Evolutionary conservation across 2,888 invertebrate species (phyloP), one percentile per base, ranked within the genome.

Genomic region (Thymelicus acteon): DNA sequence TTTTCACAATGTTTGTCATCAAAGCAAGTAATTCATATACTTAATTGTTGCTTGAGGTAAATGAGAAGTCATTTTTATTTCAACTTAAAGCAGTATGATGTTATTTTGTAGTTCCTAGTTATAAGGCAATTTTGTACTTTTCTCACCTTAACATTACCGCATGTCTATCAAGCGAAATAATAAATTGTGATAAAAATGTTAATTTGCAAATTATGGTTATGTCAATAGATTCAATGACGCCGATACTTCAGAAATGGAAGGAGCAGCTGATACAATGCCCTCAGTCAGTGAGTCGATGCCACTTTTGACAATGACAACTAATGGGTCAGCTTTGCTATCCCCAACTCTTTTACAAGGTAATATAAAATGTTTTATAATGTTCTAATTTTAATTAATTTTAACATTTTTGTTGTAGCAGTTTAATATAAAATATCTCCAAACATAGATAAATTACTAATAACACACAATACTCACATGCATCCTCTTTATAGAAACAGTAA

Each of bases 211-310:
- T 24, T 24, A 10, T 60, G 39, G n/a, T 24, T 44, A 47, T 62
- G 12, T 63, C 12, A 58, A 75, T 72, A 94, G 94, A 75, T 91
- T 91, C 74, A 88, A 87, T 19, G 92, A 91, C 67, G 92, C 94
- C 0, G 94, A 94, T 73, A 94, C 94, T 0, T 94, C 94, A 0
- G 92, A 93, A 76, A 88, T 92, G 86, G 93, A 90, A 61, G 91
- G 90, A 19, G 89, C 84, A 0, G 90, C 92, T 0, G 90, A 92
- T 76, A 86, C 92, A 0, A 88, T 89, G 89, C 92, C 93, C 0
- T 82, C 87, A 0, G 90, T 89, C 37, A 92, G 91, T 76, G 93
- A 93, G 75, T 91, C 91, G 0, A 83, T 92, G 88, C 93, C 93
- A 4, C 74, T 92, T 40, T 85, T 93, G 58, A 81, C 88, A 0